Evolutionary conservation across 92 coral and sea anemone species (phyloP).

Genomic region (Micromussa lordhowensis): DNA sequence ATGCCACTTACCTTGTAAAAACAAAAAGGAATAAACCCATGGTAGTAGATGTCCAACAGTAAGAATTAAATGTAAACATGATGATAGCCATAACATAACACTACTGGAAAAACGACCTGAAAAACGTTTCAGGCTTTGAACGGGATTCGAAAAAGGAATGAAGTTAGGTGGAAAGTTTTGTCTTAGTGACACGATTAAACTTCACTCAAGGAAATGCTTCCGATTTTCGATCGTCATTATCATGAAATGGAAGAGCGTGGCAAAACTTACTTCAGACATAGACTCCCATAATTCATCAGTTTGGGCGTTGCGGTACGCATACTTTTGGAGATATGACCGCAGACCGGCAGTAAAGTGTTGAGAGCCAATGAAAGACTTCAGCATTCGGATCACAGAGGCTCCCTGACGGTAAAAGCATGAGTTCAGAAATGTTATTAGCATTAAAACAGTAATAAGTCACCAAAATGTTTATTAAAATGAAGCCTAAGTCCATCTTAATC

Average conservation of each 20-base stretch:
- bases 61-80: too few species aligned
- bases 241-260: neutral
- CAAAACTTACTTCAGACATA: constrained; percentile 17
- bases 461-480: too few species aligned
- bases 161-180: neutral
- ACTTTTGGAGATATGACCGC: constrained; percentile 46
- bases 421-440: neutral
- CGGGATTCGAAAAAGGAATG: too few species aligned
- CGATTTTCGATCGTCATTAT: neutral
- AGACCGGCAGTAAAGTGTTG: constrained; percentile 60
- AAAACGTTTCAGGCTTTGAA: too few species aligned
- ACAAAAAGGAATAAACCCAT: neutral
- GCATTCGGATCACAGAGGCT: constrained; percentile 70
- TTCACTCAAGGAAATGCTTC: neutral
- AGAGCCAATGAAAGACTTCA: constrained; percentile 52
- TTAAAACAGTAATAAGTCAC: neutral
- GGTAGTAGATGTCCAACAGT: too few species aligned
- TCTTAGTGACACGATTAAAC: neutral
- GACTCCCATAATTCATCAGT: constrained; percentile 55
- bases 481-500: neutral
- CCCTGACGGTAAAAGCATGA: constrained; percentile 32
- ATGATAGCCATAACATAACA: too few species aligned
- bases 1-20: constrained; percentile 14
- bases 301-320: constrained; percentile 44
- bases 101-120: too few species aligned